Evolutionary conservation across 2,797 vertebrate species (phyloP).

Genomic region (Tarsius wallacei): DNA sequence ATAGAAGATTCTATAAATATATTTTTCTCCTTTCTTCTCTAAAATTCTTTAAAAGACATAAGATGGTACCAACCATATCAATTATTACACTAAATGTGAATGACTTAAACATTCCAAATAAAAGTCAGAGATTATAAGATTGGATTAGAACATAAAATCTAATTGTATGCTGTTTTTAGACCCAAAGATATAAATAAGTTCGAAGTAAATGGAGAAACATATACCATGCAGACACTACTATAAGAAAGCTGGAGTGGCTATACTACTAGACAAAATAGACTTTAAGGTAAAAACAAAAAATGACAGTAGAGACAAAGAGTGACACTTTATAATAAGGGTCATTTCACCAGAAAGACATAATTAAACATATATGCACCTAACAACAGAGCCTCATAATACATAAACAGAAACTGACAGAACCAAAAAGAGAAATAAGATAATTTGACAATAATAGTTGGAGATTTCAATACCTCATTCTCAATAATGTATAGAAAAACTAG

Average conservation of each 20-base stretch:
- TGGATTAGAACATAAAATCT: background rate
- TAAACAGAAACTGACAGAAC: background rate
- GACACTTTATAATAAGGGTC: background rate
- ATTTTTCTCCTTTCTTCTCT: background rate
- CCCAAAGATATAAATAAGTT: background rate
- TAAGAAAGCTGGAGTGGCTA: background rate
- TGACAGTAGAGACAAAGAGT: background rate
- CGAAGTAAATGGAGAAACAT: background rate
- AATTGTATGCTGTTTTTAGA: background rate
- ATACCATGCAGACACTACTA: background rate
- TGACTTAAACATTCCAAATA: background rate
- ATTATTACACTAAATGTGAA: background rate
- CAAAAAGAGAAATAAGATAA: background rate
- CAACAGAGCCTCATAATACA: background rate
- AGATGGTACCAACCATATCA: background rate
- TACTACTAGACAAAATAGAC: background rate
- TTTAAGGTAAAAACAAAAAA: background rate
- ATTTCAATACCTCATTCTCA: background rate
- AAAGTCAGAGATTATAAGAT: background rate
- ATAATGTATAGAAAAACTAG: background rate
- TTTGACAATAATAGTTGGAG: background rate
- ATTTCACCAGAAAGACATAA: background rate
- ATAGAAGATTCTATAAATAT: background rate
- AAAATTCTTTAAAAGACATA: background rate
- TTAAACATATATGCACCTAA: conserved; percentile 12